A percentile compares a stretch with the other conserved stretches of the same genome.
Conservation (phyloP, 2,888 invertebrate genomes). For the Bembecia ichneumoniformis region DNA sequence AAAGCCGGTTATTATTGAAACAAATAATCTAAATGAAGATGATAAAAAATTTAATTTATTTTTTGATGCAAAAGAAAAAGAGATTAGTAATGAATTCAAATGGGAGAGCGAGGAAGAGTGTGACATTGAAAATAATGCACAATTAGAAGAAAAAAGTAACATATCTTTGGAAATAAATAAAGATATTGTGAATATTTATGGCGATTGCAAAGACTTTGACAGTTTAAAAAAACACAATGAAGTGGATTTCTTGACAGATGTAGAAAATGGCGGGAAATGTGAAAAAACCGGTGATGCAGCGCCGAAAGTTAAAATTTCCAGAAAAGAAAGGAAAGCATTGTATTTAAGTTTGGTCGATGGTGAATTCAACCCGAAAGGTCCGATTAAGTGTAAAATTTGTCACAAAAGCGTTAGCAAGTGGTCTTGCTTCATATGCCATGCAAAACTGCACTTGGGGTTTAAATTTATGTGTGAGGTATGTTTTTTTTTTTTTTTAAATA, state of each 20-base stretch:
- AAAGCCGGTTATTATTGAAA: too few species aligned
- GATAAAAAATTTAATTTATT: background rate
- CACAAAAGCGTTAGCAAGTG: conserved; percentile 21
- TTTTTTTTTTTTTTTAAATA: too few species aligned
- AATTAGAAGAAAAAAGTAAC: background rate
- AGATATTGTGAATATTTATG: background rate
- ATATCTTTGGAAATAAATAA: background rate
- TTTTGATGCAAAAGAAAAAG: background rate
- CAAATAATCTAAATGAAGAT: too few species aligned
- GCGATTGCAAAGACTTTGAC: background rate
- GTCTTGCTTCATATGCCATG: conserved; percentile 25
- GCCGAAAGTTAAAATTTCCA: background rate
- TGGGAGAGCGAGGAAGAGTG: too few species aligned
- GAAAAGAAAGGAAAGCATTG: conserved; percentile 1
- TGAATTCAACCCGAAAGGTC: conserved; percentile 13
- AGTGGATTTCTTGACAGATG: background rate
- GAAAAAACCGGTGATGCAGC: too few species aligned
- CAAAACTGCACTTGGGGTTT: conserved; percentile 27
- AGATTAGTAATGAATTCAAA: background rate
- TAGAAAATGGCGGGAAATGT: background rate
- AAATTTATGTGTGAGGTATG: conserved; percentile 27
- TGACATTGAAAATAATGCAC: background rate
- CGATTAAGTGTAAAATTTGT: conserved; percentile 24
- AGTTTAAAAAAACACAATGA: background rate
- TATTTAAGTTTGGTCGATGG: conserved; percentile 25